Evolutionary conservation across 2,113 vertebrate species (phyloP), one percentile per base, ranked within the genome.

Genomic region (Pterocles burchelli): DNA sequence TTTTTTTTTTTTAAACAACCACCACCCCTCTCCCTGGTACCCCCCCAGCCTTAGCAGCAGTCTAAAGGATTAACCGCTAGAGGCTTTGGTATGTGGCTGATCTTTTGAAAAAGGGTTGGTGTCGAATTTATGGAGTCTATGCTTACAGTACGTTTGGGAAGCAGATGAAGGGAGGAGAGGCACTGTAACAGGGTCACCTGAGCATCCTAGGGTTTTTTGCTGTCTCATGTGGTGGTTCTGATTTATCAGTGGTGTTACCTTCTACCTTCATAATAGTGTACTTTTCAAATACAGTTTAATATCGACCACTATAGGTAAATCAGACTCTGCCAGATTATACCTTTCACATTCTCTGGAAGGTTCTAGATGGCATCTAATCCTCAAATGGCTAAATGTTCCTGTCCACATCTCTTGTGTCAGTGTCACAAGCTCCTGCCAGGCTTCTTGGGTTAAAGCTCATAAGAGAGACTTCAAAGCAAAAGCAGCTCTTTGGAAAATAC

Each of bases 1-100:
- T 10, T 24, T 26, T 74, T 74, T 66, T 34, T 43, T 55, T 74
- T 52, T n/a, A 10, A 62, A 36, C 18, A 67, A 1, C 4, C 17
- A 11, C 12, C 25, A 29, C 11, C 3, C 12, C 24, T 48, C 3
- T 9, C 14, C 2, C 7, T 33, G 11, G 14, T 1, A 18, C 2
- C 7, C 6, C 6, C 21, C 4, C 26, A 57, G 0, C 4, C 28
- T 45, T 17, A 24, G 59, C 62, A 88, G 65, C 72, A 66, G 17
- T 68, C 28, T 55, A 8, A 31, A 57, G 22, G 31, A 34, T n/a
- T n/a, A 24, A 13, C 7, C 43, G 11, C 5, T 46, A 28, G 43
- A 51, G 41, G 34, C n/a, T 73, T 65, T 72, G 75, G 12, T 33
- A 2, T 4, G 2, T n/a, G 52, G 11, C 29, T 7, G 3, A 7